These are phyloP conservation scores for Gymnocheta viridis DNA, from an alignment of 2,888 invertebrate genomes.

Conservation along the genomic window DNA sequence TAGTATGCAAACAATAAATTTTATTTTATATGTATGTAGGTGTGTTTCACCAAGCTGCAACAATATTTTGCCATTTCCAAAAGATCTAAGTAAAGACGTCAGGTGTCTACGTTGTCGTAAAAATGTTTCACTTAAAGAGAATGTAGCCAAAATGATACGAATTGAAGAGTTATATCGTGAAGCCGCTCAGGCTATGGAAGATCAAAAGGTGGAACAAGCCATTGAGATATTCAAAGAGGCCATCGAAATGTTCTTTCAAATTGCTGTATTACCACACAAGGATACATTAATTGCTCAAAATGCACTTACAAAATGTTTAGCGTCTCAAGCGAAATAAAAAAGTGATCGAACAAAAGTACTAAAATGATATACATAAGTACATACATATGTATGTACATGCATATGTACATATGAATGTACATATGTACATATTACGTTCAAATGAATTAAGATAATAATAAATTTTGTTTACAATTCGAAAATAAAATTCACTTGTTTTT, in stretches of 20 bases:
- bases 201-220: slow-evolving; percentile 84
- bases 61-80: slow-evolving; percentile 82
- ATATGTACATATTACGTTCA: too few relatives aligned
- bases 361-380: neutral
- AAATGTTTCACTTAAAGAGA: slow-evolving; percentile 82
- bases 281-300: slow-evolving; percentile 88
- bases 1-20: neutral
- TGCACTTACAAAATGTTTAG: slow-evolving; percentile 86
- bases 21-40: too few relatives aligned
- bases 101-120: slow-evolving; percentile 84
- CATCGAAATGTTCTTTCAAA: slow-evolving; percentile 85
- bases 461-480: too few relatives aligned
- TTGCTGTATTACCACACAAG: slow-evolving; percentile 86
- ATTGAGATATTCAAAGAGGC: slow-evolving; percentile 83
- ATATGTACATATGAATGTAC: too few relatives aligned
- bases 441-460: too few relatives aligned
- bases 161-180: slow-evolving; percentile 83
- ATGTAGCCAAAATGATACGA: slow-evolving; percentile 81
- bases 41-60: slow-evolving; percentile 83
- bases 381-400: too few relatives aligned
- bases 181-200: slow-evolving; percentile 83
- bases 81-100: slow-evolving; percentile 80
- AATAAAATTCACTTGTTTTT: too few relatives aligned
- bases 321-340: slow-evolving; percentile 75
- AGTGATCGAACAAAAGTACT: slow-evolving; percentile 72